phyloP scores from a whole-genome alignment of 2,888 invertebrate species.

The Clepsis dumicolana region DNA sequence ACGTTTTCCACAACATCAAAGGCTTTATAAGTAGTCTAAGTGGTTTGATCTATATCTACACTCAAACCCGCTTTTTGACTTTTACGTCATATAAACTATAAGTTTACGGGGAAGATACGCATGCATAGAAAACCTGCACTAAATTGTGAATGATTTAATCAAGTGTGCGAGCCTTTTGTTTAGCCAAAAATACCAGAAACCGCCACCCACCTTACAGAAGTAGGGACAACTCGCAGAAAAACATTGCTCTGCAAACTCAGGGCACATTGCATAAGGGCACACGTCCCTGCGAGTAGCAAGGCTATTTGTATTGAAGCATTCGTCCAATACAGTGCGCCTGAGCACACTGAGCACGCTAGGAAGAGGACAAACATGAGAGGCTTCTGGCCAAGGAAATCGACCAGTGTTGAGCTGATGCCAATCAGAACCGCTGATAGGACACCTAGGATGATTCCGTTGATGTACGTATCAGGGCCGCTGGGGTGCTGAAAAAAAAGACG shows the following conservation, averaged over 20 bases:
- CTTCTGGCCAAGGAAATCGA: constrained; percentile 58
- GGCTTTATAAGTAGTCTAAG: neutral
- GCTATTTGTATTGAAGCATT: constrained; percentile 60
- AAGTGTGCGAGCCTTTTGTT: too few relatives aligned
- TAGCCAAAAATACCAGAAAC: neutral
- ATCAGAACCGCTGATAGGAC: constrained; percentile 55
- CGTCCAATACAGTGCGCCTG: constrained; percentile 60
- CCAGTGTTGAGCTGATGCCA: constrained; percentile 53
- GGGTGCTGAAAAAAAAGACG: constrained; percentile 51
- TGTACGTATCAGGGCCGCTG: constrained; percentile 62
- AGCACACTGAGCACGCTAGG: constrained; percentile 54
- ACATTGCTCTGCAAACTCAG: constrained; percentile 60
- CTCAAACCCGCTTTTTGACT: too few relatives aligned
- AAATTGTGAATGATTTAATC: too few relatives aligned
- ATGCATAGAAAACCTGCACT: too few relatives aligned
- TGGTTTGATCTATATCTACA: too few relatives aligned
- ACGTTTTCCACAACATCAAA: neutral
- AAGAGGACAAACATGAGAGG: constrained; percentile 55
- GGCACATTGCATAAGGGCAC: constrained; percentile 61
- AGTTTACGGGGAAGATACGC: too few relatives aligned
- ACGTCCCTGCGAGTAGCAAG: constrained; percentile 58
- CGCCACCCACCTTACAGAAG: constrained; percentile 58
- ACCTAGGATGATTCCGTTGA: constrained; percentile 61
- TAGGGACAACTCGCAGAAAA: constrained; percentile 64
- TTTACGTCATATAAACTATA: too few relatives aligned